phyloP scores from a whole-genome alignment of 1,140 invertebrate species.

The Brachionus rubens region DNA sequence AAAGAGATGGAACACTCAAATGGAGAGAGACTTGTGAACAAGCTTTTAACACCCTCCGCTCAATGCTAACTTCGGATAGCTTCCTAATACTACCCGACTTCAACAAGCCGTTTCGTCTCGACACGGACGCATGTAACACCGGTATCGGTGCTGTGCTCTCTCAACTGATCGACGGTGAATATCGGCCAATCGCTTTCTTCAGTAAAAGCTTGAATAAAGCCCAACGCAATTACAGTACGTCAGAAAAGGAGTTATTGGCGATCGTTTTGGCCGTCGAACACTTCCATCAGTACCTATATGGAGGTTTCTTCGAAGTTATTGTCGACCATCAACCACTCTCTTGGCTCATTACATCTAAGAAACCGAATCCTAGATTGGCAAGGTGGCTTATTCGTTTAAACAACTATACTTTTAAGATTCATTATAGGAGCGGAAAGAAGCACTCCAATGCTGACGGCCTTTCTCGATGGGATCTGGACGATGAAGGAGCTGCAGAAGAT shows the following conservation, averaged over 20 bases:
- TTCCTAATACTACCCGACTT: slow-evolving; percentile 50
- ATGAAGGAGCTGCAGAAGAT: too few relatives aligned
- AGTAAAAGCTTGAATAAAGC: neutral
- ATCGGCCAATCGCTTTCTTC: neutral
- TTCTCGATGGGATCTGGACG: slow-evolving; percentile 26
- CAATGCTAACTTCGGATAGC: neutral
- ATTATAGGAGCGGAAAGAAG: neutral
- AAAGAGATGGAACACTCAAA: neutral
- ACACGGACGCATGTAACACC: slow-evolving; percentile 59
- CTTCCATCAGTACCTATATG: slow-evolving; percentile 59
- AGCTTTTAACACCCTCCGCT: neutral
- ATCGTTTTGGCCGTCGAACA: slow-evolving; percentile 57
- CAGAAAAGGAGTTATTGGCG: slow-evolving; percentile 56
- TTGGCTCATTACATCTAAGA: slow-evolving; percentile 51
- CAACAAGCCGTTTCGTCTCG: slow-evolving; percentile 53
- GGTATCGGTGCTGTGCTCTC: slow-evolving; percentile 57
- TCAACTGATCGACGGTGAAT: slow-evolving; percentile 49
- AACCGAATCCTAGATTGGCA: neutral
- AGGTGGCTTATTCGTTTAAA: neutral
- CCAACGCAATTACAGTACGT: slow-evolving; percentile 50
- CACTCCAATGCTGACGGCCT: slow-evolving; percentile 39
- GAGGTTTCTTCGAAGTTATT: slow-evolving; percentile 57
- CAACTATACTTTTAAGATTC: neutral
- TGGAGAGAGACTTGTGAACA: neutral
- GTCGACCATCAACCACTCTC: slow-evolving; percentile 62